These are phyloP conservation scores for Gymnothorax javanicus DNA, from an alignment of 2,797 vertebrate species.

Conservation along the genomic window DNA sequence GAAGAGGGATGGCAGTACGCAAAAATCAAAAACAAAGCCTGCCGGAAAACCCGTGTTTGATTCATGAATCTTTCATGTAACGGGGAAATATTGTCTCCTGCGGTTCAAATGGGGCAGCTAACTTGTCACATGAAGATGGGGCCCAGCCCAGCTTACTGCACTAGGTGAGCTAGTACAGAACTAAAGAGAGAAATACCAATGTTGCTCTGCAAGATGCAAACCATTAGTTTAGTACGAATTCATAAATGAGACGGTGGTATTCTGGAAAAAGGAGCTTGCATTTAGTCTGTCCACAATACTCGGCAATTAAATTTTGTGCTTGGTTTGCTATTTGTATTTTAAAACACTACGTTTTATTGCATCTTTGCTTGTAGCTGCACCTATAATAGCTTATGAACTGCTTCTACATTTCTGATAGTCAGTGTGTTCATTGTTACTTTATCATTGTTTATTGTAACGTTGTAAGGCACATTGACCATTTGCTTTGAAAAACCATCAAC, in stretches of 20 bases:
- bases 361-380: not conserved
- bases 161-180: no score
- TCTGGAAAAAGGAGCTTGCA: no score
- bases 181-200: no score
- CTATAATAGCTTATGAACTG: not conserved
- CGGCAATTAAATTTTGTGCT: not conserved
- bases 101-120: not conserved
- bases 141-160: no score
- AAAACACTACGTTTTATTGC: not conserved
- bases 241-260: no score
- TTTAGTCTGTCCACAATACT: no score
- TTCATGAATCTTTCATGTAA: not conserved
- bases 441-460: not conserved
- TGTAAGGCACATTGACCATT: not conserved
- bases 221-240: no score
- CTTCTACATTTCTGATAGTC: not conserved
- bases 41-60: not conserved
- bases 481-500: not conserved
- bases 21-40: constrained; percentile 20
- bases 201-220: no score
- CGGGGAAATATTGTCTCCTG: not conserved
- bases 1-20: not conserved
- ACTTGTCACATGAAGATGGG: no score
- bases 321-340: not conserved
- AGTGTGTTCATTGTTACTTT: not conserved